phyloP scores from a whole-genome alignment of 2,888 invertebrate genomes.

The Schrankia costaestrigalis region DNA sequence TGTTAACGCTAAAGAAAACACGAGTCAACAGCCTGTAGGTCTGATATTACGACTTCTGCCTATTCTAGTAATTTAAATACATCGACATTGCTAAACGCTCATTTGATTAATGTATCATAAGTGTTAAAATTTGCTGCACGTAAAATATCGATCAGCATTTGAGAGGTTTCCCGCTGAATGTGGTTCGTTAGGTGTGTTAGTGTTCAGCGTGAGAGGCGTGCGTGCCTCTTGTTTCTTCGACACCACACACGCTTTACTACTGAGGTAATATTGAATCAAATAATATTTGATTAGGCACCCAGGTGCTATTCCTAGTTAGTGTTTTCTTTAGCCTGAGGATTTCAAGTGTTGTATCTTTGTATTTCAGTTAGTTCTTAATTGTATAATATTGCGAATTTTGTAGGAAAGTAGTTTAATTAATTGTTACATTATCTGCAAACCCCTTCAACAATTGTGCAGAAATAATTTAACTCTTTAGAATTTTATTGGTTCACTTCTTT shows the following conservation, averaged over 20 bases:
- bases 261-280: constrained; percentile 63
- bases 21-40: too few relatives aligned
- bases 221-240: constrained; percentile 48
- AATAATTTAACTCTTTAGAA: too few relatives aligned
- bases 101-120: constrained; percentile 1
- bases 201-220: constrained; percentile 42
- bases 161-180: constrained; percentile 63
- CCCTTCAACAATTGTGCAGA: too few relatives aligned
- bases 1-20: too few relatives aligned
- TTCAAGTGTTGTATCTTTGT: constrained; percentile 26
- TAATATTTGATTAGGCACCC: constrained; percentile 63
- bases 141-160: constrained; percentile 66
- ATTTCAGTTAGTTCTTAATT: constrained; percentile 14
- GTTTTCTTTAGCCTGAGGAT: constrained; percentile 42
- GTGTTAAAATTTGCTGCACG: constrained; percentile 29
- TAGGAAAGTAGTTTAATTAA: not conserved
- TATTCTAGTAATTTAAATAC: too few relatives aligned
- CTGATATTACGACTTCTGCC: too few relatives aligned
- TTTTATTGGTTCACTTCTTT: too few relatives aligned
- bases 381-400: too few relatives aligned
- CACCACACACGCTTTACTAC: constrained; percentile 29
- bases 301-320: constrained; percentile 45
- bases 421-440: not conserved
- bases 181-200: constrained; percentile 69
- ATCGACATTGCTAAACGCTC: constrained; percentile 16